These are phyloP conservation scores for Bombylius discolor DNA, from an alignment of 2,888 invertebrate species.

Conservation along the genomic window DNA sequence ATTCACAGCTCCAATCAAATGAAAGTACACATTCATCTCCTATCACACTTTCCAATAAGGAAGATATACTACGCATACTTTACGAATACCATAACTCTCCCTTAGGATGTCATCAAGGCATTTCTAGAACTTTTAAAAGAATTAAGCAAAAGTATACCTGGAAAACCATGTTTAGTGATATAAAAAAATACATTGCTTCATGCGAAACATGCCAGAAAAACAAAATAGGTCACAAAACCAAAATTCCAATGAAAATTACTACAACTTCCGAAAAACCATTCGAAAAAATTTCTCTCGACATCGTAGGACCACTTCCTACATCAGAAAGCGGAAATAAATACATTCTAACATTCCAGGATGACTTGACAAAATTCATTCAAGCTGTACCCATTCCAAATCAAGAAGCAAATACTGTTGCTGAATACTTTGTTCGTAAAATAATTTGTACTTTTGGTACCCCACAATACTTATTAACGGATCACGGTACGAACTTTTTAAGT, in stretches of 20 bases:
- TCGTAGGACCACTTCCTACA: background rate
- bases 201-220: slow-evolving; percentile 2
- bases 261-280: background rate
- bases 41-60: too few relatives aligned
- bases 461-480: background rate
- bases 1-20: too few relatives aligned
- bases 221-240: background rate
- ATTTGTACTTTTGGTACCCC: background rate
- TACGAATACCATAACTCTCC: background rate
- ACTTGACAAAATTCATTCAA: background rate
- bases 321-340: background rate
- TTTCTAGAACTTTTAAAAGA: background rate
- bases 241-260: slow-evolving; percentile 7
- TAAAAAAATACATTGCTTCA: background rate
- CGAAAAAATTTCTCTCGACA: background rate
- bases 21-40: too few relatives aligned
- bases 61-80: too few relatives aligned
- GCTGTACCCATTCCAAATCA: background rate
- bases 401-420: too few relatives aligned
- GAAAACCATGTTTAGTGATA: slow-evolving; percentile 7
- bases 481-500: background rate
- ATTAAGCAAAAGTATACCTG: background rate
- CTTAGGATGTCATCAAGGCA: background rate
- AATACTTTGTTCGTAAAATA: background rate
- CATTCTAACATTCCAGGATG: background rate